Evolutionary conservation across 2,888 invertebrate species (phyloP).

Genomic region (Cerastoderma edule): DNA sequence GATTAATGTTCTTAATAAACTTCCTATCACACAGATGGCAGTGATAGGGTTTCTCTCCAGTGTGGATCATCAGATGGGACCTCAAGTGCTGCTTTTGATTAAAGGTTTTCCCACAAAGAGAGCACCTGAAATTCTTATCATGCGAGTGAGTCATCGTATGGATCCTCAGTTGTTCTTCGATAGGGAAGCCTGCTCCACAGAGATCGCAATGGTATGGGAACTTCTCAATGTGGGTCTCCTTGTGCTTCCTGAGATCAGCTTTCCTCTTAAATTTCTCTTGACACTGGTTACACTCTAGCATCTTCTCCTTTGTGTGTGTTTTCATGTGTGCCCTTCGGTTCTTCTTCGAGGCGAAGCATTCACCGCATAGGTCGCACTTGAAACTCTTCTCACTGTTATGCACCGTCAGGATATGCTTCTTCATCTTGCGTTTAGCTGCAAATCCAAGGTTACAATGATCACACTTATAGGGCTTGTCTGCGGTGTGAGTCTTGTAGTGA

Average conservation of each 20-base stretch:
- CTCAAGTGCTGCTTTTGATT: slow-evolving; percentile 3
- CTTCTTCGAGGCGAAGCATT: slow-evolving; percentile 4
- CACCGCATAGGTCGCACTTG: slow-evolving; percentile 2
- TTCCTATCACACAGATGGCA: slow-evolving; percentile 4
- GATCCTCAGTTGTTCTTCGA: background rate
- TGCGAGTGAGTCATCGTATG: background rate
- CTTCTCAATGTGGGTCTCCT: background rate
- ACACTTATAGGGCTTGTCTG: background rate
- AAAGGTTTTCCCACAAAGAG: slow-evolving; percentile 1
- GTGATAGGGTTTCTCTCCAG: slow-evolving; percentile 1
- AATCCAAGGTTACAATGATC: slow-evolving; percentile 12
- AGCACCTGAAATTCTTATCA: background rate
- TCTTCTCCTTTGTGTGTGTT: background rate
- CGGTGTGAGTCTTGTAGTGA: slow-evolving; percentile 7
- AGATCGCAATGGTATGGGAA: background rate
- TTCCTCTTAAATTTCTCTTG: background rate
- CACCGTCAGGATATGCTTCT: slow-evolving; percentile 4
- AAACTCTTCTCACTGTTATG: slow-evolving; percentile 8
- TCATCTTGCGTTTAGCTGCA: background rate
- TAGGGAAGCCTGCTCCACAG: background rate
- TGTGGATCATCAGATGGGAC: slow-evolving; percentile 9
- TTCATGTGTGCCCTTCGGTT: slow-evolving; percentile 2
- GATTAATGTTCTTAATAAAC: background rate
- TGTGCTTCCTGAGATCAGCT: slow-evolving; percentile 2
- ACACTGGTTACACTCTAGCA: background rate